phyloP scores from a whole-genome alignment of 1,140 invertebrate species.

The Drosophila bifasciata region DNA sequence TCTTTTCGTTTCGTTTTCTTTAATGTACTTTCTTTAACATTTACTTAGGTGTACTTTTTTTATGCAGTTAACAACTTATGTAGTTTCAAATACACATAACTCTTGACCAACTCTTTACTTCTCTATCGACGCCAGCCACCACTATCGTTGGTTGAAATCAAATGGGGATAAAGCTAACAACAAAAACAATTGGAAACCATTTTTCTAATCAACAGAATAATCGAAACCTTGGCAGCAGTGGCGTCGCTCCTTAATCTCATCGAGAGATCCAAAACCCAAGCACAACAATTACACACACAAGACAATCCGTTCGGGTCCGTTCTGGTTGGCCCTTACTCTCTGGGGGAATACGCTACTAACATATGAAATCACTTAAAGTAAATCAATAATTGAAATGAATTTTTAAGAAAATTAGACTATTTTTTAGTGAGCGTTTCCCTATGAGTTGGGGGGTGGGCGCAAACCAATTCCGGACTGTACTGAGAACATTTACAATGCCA shows the following conservation, averaged over 20 bases:
- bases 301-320: slow-evolving; percentile 21
- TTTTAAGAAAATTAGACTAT: no score
- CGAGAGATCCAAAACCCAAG: slow-evolving; percentile 31
- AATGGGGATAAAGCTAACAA: slow-evolving; percentile 22
- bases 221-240: slow-evolving; percentile 24
- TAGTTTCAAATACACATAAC: slow-evolving; percentile 63
- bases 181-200: slow-evolving; percentile 23
- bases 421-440: not conserved
- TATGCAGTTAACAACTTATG: slow-evolving; percentile 75
- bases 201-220: slow-evolving; percentile 48
- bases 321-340: not conserved
- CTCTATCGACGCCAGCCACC: slow-evolving; percentile 33
- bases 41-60: slow-evolving; percentile 74
- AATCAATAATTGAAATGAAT: no score
- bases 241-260: slow-evolving; percentile 29
- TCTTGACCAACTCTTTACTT: slow-evolving; percentile 66
- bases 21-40: slow-evolving; percentile 47
- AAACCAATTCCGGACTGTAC: slow-evolving; percentile 25
- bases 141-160: slow-evolving; percentile 3
- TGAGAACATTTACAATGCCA: slow-evolving; percentile 65
- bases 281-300: slow-evolving; percentile 42
- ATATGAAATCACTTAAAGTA: slow-evolving; percentile 8
- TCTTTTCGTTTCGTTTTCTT: slow-evolving; percentile 27
- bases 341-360: not conserved
- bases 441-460: no score